Conservation (phyloP, 2,797 vertebrate genomes). For the Aplochiton taeniatus region DNA sequence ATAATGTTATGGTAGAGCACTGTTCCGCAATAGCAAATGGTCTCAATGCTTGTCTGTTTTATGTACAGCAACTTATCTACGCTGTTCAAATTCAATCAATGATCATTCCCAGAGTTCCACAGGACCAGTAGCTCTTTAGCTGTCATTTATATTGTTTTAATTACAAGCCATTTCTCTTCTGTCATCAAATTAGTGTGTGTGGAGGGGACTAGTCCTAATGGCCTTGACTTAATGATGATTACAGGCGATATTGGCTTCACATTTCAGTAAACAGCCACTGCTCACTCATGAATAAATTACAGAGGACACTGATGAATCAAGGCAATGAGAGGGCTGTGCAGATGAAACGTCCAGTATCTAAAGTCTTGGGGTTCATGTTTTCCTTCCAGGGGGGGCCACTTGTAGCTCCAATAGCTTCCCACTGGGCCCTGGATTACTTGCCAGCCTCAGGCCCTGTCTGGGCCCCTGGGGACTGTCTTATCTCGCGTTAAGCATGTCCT, state of each 20-base stretch:
- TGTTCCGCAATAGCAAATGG: conserved; percentile 1
- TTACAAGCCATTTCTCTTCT: conserved; percentile 56
- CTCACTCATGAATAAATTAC: conserved; percentile 51
- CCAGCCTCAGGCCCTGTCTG: background rate
- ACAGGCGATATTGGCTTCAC: conserved; percentile 64
- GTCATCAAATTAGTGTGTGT: conserved; percentile 64
- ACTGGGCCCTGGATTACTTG: conserved; percentile 6
- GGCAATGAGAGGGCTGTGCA: conserved; percentile 26
- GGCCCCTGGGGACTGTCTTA: conserved; percentile 40
- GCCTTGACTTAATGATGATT: conserved; percentile 67
- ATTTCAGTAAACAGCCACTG: conserved; percentile 62
- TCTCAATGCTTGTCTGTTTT: conserved; percentile 18
- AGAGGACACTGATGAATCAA: conserved; percentile 51
- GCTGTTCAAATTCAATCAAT: conserved; percentile 35
- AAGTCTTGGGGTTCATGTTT: conserved; percentile 2
- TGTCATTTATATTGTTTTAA: conserved; percentile 69
- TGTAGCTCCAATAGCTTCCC: conserved; percentile 12
- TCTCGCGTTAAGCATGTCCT: conserved; percentile 57
- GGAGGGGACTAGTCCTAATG: conserved; percentile 52
- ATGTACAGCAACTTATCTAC: conserved; percentile 1
- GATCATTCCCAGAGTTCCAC: conserved; percentile 22
- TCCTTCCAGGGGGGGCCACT: conserved; percentile 12
- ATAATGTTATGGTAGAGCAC: background rate
- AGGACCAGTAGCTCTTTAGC: conserved; percentile 38
- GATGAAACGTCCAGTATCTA: too few species aligned